Evolutionary conservation across 2,797 vertebrate genomes (phyloP).

Genomic region (Leptodactylus fallax): DNA sequence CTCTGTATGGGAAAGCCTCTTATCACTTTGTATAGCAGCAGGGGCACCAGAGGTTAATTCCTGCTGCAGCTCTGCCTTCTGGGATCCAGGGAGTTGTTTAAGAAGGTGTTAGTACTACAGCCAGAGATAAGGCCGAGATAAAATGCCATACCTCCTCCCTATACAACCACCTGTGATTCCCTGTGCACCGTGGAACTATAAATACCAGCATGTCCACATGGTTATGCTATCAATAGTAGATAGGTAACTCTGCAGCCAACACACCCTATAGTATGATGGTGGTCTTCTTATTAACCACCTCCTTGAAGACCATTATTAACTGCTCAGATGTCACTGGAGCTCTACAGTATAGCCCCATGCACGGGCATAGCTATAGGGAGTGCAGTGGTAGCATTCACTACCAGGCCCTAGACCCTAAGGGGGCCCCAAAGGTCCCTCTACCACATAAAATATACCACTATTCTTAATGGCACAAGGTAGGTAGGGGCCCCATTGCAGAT

Average conservation of each 20-base stretch:
- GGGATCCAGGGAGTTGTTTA: conserved; percentile 5
- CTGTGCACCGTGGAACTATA: not conserved
- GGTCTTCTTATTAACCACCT: not conserved
- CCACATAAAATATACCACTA: no score
- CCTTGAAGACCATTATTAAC: not conserved
- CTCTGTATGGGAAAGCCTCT: conserved; percentile 56
- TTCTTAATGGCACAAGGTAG: no score
- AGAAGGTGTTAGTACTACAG: conserved; percentile 39
- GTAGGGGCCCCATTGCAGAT: no score
- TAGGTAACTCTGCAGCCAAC: not conserved
- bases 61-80: conserved; percentile 15
- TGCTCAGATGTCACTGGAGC: not conserved
- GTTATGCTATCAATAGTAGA: not conserved
- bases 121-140: conserved; percentile 16
- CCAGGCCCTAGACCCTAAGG: no score
- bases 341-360: not conserved
- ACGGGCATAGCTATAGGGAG: no score
- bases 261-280: not conserved
- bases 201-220: not conserved
- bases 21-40: conserved; percentile 39
- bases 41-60: conserved; percentile 57
- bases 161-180: not conserved
- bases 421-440: no score
- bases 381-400: no score
- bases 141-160: not conserved